Evolutionary conservation across 2,888 invertebrate genomes (phyloP), one percentile per base, ranked within the genome.

Genomic region (Tipula confusa): DNA sequence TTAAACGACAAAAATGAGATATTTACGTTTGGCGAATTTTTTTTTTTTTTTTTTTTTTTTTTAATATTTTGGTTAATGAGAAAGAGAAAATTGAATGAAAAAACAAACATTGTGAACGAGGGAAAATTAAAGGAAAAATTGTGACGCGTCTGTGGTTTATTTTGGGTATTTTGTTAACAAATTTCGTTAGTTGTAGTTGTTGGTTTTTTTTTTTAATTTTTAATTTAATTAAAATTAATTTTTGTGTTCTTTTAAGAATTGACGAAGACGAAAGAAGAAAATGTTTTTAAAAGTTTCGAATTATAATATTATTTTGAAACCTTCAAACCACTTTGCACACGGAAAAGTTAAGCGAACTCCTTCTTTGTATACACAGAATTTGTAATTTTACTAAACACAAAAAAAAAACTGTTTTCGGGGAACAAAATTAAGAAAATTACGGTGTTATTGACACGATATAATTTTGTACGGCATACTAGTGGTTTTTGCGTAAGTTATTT

Each of bases 191-290:
- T 43, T 43, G 64, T 64, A 24, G 64, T 64, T 64, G 64, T 9
- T 9, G 18, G 64, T 64, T 64, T 18, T 9, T 9, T 9, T 64
- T 64, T 64, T 18, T 24, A 64, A 64, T 64, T 24, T 64, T 64
- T 64, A 64, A 64, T 64, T 64, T 64, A 64, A 64, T 64, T 64
- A 64, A 64, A 64, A 64, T 64, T 64, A 64, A 64, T 64, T 64
- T 64, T 64, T 64, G 24, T 43, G n/a, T 43, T 2, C 43, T 43
- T 43, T n/a, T 15, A n/a, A 43, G 9, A 38, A n/a, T n/a, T n/a
- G n/a, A n/a, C n/a, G n/a, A n/a, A n/a, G n/a, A n/a, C n/a, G 38
- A 2, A 38, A 38, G n/a, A 38, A 43, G 11, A 9, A 36, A 9
- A 36, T 1, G 1, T 9, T 36, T 36, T 2, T 43, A 15, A 43